phyloP scores from a whole-genome alignment of 2,113 vertebrate species.

The Gallinago media region DNA sequence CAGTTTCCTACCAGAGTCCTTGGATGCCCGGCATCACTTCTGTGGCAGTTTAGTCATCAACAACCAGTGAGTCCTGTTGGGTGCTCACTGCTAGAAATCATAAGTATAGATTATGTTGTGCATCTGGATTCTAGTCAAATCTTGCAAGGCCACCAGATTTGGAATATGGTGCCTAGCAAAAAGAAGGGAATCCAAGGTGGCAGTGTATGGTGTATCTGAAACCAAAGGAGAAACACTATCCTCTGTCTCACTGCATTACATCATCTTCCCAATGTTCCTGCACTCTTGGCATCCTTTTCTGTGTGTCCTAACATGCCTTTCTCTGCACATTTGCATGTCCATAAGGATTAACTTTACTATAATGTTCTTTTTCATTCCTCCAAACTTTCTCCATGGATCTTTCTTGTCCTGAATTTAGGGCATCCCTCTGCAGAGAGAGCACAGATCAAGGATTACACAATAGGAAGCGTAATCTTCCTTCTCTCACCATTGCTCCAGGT shows the following conservation, averaged over 20 bases:
- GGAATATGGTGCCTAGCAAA: not conserved
- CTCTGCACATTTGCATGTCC: not conserved
- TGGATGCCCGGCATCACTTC: constrained; percentile 73
- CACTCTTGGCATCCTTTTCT: not conserved
- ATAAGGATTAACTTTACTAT: not conserved
- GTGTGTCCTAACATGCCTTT: not conserved
- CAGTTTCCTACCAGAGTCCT: constrained; percentile 77
- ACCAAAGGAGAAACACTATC: not conserved
- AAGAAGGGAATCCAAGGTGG: not conserved
- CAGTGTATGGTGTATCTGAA: not conserved
- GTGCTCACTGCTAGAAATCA: constrained; percentile 80
- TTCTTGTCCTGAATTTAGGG: not conserved
- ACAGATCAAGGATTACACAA: not conserved
- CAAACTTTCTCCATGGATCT: not conserved
- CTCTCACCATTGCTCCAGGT: not conserved
- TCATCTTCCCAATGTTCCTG: not conserved
- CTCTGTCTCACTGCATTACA: not conserved
- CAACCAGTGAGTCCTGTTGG: constrained; percentile 81
- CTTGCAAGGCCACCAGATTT: not conserved
- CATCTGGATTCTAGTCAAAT: not conserved
- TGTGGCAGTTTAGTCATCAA: constrained; percentile 59
- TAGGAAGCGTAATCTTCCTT: not conserved
- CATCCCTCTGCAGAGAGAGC: not conserved
- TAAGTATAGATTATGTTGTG: constrained; percentile 17
- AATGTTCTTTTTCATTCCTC: not conserved